Evolutionary conservation across 2,888 invertebrate genomes (phyloP).

Genomic region (Chrysopilus asiliformis): DNA sequence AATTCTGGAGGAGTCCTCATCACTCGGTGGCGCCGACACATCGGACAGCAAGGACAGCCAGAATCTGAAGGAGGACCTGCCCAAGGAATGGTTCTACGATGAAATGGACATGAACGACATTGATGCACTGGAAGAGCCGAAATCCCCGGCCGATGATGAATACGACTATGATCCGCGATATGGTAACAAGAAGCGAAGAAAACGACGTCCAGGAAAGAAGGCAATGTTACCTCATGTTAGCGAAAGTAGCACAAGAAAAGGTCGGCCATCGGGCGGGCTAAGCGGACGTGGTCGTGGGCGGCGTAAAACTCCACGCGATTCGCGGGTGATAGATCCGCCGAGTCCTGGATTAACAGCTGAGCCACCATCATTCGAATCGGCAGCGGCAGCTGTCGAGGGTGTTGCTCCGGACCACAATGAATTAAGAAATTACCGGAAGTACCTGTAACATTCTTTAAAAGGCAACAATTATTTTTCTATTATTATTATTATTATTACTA

Average conservation of each 20-base stretch:
- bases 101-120: conserved; percentile 82
- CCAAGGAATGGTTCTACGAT: conserved; percentile 83
- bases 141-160: conserved; percentile 83
- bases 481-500: too few species aligned
- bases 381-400: conserved; percentile 29
- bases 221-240: conserved; percentile 12
- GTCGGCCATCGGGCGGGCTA: conserved; percentile 11
- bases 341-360: conserved; percentile 30
- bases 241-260: conserved; percentile 12
- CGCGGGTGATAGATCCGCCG: conserved; percentile 22
- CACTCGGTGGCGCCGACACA: conserved; percentile 37
- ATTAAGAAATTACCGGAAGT: conserved; percentile 32
- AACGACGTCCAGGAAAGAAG: conserved; percentile 29
- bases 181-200: conserved; percentile 35
- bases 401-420: conserved; percentile 18
- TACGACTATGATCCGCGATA: conserved; percentile 66
- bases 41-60: conserved; percentile 70
- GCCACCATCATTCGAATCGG: conserved; percentile 35
- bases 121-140: conserved; percentile 82
- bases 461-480: conserved; percentile 1
- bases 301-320: conserved; percentile 14
- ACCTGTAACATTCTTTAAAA: conserved; percentile 27
- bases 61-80: conserved; percentile 61
- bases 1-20: conserved; percentile 33
- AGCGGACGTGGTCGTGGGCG: conserved; percentile 28